Percentiles rank a stretch among this genome's conserved stretches.
Evolutionary conservation across 2,113 vertebrate genomes (phyloP).

Genomic region (Oryzias melastigma): DNA sequence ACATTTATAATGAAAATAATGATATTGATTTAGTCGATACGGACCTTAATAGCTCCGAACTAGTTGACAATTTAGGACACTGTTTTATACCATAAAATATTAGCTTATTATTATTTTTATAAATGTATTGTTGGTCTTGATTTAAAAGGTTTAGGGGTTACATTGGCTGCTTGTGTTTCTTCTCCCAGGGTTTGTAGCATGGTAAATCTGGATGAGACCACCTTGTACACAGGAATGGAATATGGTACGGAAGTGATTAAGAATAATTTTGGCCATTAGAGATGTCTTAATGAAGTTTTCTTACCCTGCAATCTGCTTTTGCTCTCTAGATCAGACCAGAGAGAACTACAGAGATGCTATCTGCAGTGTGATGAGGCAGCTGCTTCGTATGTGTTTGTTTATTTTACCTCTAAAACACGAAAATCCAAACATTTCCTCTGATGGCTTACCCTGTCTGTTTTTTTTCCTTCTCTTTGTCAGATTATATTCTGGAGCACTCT

Average conservation of each 20-base stretch:
- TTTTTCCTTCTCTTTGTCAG: conserved; percentile 59
- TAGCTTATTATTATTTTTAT: not conserved
- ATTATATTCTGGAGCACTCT: conserved; percentile 90
- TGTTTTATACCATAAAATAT: not conserved
- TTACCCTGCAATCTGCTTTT: conserved; percentile 16
- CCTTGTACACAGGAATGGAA: conserved; percentile 86
- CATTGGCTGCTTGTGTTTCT: not conserved
- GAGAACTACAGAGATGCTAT: conserved; percentile 91
- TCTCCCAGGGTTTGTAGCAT: conserved; percentile 85
- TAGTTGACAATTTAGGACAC: too few relatives aligned
- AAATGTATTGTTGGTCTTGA: not conserved
- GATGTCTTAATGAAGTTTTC: not conserved
- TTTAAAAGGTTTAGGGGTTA: not conserved
- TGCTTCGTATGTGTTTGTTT: conserved; percentile 85
- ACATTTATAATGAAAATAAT: too few relatives aligned
- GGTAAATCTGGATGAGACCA: conserved; percentile 91
- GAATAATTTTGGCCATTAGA: not conserved
- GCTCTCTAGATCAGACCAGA: conserved; percentile 79
- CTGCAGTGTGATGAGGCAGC: conserved; percentile 85
- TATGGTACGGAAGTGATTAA: conserved; percentile 79
- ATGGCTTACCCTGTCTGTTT: not conserved
- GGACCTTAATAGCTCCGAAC: too few relatives aligned
- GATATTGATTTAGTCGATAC: not conserved
- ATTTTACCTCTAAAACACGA: not conserved
- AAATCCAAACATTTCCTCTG: not conserved